phyloP scores from a whole-genome alignment of 1,140 invertebrate genomes.

The Aethina tumida region DNA sequence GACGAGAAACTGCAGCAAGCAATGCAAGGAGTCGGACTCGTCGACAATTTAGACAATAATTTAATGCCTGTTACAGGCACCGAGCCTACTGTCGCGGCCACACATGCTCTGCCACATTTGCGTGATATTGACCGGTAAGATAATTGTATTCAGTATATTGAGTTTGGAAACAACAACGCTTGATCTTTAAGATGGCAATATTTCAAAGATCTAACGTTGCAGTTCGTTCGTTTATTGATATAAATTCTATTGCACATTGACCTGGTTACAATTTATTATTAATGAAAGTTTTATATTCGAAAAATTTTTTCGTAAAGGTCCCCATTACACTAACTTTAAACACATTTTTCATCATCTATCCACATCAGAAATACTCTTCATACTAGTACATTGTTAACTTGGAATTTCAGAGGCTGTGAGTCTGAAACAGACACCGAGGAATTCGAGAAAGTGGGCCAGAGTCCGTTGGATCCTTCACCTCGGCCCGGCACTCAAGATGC shows the following conservation, averaged over 20 bases:
- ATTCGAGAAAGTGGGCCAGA: conserved; percentile 67
- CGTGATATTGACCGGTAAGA: conserved; percentile 35
- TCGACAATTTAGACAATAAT: conserved; percentile 33
- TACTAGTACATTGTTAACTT: too few relatives aligned
- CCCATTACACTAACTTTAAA: too few relatives aligned
- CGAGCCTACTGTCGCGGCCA: conserved; percentile 27
- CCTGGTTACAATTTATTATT: conserved; percentile 5
- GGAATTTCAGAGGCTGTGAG: conserved; percentile 50
- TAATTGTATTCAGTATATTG: too few relatives aligned
- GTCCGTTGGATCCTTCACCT: conserved; percentile 37
- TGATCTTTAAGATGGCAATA: too few relatives aligned
- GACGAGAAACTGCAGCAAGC: conserved; percentile 32
- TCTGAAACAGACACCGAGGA: conserved; percentile 75
- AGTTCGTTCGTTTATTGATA: conserved; percentile 1
- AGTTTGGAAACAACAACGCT: too few relatives aligned
- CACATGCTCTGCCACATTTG: conserved; percentile 27
- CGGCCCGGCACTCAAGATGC: conserved; percentile 27
- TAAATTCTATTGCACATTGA: not conserved
- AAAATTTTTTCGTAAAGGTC: conserved; percentile 5
- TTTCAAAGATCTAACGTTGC: conserved; percentile 1
- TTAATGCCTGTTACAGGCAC: conserved; percentile 33
- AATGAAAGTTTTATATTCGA: conserved; percentile 3
- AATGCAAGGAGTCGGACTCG: conserved; percentile 34
- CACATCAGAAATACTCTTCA: too few relatives aligned
- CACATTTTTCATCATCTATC: too few relatives aligned